Evolutionary conservation across 2,797 vertebrate genomes (phyloP), one percentile per base, ranked within the genome.

Genomic region (Pyrocephalus nanus): DNA sequence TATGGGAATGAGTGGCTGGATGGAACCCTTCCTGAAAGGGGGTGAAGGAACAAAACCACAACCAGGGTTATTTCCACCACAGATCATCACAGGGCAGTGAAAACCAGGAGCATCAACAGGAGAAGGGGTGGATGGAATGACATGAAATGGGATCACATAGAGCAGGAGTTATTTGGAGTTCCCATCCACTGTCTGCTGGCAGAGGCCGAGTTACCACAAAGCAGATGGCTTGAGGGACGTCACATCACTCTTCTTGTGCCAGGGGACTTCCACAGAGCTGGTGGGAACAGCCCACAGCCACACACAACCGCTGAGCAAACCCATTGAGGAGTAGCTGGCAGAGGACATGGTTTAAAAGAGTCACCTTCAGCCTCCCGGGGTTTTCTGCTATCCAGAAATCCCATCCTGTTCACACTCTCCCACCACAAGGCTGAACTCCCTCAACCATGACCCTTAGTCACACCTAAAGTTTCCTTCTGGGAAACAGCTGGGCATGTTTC

Each of bases 231-330:
- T 30, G 34, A 76, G 83, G 79, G 54, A 91, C 1, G 11, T 88
- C 76, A 64, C 34, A 75, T 17, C 2, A 1, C 36, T 79, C n/a
- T 30, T 22, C 78, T 64, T 53, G n/a, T 94, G 96, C 96, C 96
- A 97, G 97, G 95, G 97, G 90, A 95, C 93, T 97, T 97, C 96
- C 96, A 94, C 27, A 53, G 84, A 5, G 54, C 72, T 67, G 71
- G 17, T 58, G 65, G 54, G 81, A 78, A 75, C 76, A 95, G 61
- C 62, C 90, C 29, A 14, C 3, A 11, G 91, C 84, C 80, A 90
- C 66, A 70, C 9, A 7, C 38, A 60, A 82, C 32, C 45, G 48
- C 62, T 4, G 7, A 66, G 85, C 54, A 86, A 67, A 29, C 18
- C 14, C 81, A 34, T 4, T 0, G 1, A 86, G 77, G 66, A 75